A percentile compares a stretch with the other conserved stretches of the same genome.
phyloP scores from a whole-genome alignment of 2,113 vertebrate genomes.

The Phalacrocorax pelagicus region DNA sequence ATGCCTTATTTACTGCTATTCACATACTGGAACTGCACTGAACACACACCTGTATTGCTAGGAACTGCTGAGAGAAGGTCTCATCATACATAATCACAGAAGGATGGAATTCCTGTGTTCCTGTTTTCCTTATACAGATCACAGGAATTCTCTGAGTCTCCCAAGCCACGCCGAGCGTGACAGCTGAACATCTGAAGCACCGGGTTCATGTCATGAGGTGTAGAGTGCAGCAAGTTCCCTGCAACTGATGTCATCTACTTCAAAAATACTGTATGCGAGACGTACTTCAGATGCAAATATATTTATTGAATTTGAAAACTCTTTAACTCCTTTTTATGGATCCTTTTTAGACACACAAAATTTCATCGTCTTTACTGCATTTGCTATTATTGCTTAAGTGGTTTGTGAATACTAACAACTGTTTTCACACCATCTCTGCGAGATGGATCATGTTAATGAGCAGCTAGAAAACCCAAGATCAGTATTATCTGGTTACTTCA shows the following conservation, averaged over 20 bases:
- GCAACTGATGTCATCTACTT: neutral
- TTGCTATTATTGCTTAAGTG: neutral
- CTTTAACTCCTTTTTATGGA: neutral
- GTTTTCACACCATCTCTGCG: neutral
- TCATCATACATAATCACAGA: fast-evolving
- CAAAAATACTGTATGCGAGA: neutral
- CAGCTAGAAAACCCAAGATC: neutral
- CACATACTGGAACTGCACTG: neutral
- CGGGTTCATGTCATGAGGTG: neutral
- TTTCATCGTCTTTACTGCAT: neutral
- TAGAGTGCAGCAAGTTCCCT: neutral
- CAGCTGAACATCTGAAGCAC: neutral
- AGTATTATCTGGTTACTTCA: neutral
- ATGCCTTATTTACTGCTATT: neutral
- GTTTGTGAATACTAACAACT: neutral
- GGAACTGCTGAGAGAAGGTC: neutral
- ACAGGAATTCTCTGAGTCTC: neutral
- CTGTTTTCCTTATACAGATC: neutral
- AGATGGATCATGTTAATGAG: neutral
- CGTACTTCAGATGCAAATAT: neutral
- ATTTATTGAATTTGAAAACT: neutral
- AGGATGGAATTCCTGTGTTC: neutral
- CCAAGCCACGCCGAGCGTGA: neutral
- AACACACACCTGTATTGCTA: neutral
- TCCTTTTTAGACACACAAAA: neutral